Percentiles rank a stretch among this genome's conserved stretches.
These are phyloP conservation scores for Hylia prasina DNA, from an alignment of 2,113 vertebrate species.

Conservation along the genomic window DNA sequence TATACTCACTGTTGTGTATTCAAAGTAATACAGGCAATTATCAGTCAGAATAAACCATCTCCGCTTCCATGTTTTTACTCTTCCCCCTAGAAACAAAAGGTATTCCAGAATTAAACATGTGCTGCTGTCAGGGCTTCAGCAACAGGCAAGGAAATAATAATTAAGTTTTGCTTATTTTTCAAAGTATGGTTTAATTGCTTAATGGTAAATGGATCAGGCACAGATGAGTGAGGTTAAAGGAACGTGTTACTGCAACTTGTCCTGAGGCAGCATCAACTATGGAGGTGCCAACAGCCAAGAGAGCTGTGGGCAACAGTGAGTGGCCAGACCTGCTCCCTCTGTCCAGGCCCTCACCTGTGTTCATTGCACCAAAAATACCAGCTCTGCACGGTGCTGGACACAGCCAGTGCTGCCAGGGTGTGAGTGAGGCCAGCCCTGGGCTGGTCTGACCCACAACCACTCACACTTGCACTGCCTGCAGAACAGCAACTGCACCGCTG, in stretches of 20 bases:
- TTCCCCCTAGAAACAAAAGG: conserved; percentile 81
- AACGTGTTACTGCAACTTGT: background rate
- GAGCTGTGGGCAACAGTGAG: fast-evolving
- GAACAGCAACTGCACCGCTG: background rate
- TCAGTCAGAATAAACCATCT: conserved; percentile 99
- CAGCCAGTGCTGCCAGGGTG: background rate
- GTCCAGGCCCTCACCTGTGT: background rate
- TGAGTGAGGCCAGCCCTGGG: background rate
- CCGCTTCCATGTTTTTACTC: conserved; percentile 98
- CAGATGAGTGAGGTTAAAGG: conserved; percentile 5
- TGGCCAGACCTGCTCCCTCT: background rate
- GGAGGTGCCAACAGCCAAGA: background rate
- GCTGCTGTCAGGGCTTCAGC: background rate
- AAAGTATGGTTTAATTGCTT: background rate
- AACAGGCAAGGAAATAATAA: background rate
- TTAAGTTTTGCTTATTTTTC: background rate
- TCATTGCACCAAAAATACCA: fast-evolving
- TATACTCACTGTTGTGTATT: conserved; percentile 93
- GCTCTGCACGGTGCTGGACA: background rate
- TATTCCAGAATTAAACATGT: background rate
- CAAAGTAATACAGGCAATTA: conserved; percentile 98
- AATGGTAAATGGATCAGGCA: conserved; percentile 44
- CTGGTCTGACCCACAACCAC: fast-evolving
- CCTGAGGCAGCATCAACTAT: background rate
- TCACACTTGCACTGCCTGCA: background rate